These are phyloP conservation scores for Ceramica pisi DNA, from an alignment of 2,888 invertebrate genomes.

Conservation along the genomic window DNA sequence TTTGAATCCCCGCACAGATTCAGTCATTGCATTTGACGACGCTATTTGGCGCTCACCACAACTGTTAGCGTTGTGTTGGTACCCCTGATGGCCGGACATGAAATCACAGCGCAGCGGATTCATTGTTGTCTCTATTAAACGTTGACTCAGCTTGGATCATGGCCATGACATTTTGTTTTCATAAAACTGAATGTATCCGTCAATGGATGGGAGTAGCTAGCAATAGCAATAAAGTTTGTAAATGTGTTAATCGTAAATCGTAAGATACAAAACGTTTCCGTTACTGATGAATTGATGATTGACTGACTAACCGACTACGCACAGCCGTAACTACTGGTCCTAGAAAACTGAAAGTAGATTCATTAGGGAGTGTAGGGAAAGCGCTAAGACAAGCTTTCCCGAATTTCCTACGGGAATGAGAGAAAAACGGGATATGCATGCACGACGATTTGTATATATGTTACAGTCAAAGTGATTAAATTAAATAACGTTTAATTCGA, in stretches of 20 bases:
- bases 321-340: no score
- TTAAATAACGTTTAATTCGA: no score
- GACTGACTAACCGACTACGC: no score
- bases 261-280: no score
- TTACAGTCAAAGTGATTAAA: no score
- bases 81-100: conserved; percentile 18
- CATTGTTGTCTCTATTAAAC: conserved; percentile 33
- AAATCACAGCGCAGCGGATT: conserved; percentile 34
- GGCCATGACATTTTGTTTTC: conserved; percentile 47
- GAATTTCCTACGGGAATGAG: no score
- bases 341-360: no score
- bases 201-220: background rate
- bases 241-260: background rate
- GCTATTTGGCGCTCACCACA: conserved; percentile 43
- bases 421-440: no score
- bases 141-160: conserved; percentile 39
- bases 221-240: background rate
- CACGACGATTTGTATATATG: no score
- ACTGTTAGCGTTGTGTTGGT: conserved; percentile 2
- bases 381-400: no score
- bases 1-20: conserved; percentile 29
- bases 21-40: conserved; percentile 46
- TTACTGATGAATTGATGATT: no score
- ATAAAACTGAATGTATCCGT: conserved; percentile 30
- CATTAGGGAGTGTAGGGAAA: no score